Evolutionary conservation across 2,888 invertebrate genomes (phyloP), one percentile per base, ranked within the genome.

Genomic region (Vesta saturnalis): DNA sequence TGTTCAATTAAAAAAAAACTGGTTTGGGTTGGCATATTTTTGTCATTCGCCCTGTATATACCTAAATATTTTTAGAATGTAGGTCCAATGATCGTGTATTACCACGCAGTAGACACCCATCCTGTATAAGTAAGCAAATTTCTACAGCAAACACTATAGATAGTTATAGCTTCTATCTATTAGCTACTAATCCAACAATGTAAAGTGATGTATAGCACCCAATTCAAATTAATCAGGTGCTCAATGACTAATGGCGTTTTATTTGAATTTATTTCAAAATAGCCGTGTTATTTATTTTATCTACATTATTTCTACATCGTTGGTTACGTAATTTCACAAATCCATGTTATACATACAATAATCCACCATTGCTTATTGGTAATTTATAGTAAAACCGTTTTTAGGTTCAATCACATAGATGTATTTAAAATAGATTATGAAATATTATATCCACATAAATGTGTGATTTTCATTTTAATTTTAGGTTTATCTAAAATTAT

Each of bases 271-370:
- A 65, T 61, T 67, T 62, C 49, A 57, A 23, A 57, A 61, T 52
- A 47, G 35, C 52, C 61, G 56, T 49, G 64, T 69, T 64, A 64
- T 69, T 64, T 69, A 69, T 68, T 68, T 60, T 68, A 52, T 60
- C 60, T 67, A 59, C 58, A 64, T 68, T 64, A 68, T 69, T 69
- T 69, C 61, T 69, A 54, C 69, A 63, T 56, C 62, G 47, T 39
- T 54, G 57, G 39, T 23, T 35, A 35, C 23, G 56, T 56, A 56
- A 56, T 56, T 56, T 35, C 30, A 14, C 30, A 35, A 22, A 56
- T 56, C 56, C 30, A 56, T 14, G 52, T 52, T 52, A 21, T n/a
- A n/a, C 52, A 18, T 6, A 12, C 52, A 52, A 52, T 52, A 52
- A 52, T 52, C 52, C 54, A 21, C 43, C 49, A 47, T 19, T 43